Percentiles rank a stretch among this genome's conserved stretches.
Conservation (phyloP, 2,113 vertebrate species). For the Seriola aureovittata region DNA sequence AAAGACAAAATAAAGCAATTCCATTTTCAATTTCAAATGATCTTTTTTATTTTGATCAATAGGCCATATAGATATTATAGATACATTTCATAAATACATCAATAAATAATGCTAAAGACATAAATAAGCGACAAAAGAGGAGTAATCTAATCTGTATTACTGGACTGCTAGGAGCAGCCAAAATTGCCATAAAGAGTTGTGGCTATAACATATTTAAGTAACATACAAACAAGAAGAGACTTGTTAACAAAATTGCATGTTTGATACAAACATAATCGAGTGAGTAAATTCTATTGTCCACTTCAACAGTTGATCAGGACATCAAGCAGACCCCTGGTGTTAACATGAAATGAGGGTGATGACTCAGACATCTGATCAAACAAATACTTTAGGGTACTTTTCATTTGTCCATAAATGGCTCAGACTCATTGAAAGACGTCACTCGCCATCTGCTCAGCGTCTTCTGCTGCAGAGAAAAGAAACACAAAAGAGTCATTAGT, state of each 20-base stretch:
- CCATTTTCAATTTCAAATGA: background rate
- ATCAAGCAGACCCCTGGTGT: background rate
- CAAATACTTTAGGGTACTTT: conserved; percentile 17
- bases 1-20: conserved; percentile 11
- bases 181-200: background rate
- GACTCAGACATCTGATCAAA: background rate
- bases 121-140: background rate
- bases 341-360: background rate
- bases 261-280: conserved; percentile 70
- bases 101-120: conserved; percentile 52
- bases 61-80: background rate
- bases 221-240: background rate
- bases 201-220: background rate
- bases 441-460: conserved; percentile 31
- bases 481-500: conserved; percentile 21
- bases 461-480: conserved; percentile 48
- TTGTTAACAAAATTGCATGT: conserved; percentile 55
- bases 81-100: conserved; percentile 47
- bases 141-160: background rate
- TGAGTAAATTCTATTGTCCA: background rate
- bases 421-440: background rate
- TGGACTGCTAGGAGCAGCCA: background rate
- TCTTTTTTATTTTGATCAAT: conserved; percentile 4
- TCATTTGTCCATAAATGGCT: background rate
- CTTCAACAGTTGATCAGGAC: background rate